phyloP scores from a whole-genome alignment of 2,797 vertebrate species.

The Tapera naevia region DNA sequence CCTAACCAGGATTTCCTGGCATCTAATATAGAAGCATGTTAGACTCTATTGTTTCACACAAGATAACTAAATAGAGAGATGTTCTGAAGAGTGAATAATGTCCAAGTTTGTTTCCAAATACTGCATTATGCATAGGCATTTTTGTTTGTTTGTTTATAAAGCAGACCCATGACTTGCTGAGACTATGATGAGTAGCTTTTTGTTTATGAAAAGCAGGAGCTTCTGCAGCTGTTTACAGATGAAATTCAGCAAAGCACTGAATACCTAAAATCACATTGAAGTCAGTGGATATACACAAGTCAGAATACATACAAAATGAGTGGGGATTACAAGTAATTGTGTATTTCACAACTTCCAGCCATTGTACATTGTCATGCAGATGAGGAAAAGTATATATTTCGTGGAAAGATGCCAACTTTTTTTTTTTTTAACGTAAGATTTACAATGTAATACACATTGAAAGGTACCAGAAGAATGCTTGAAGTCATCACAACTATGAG shows the following conservation, averaged over 20 bases:
- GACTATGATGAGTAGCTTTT: not conserved
- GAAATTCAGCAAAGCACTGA: not conserved
- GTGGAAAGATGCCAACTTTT: not conserved
- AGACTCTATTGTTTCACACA: not conserved
- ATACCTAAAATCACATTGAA: not conserved
- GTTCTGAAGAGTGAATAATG: not conserved
- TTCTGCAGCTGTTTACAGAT: conserved; percentile 15
- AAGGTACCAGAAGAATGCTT: not conserved
- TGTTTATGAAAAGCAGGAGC: conserved; percentile 19
- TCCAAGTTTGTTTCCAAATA: conserved; percentile 44
- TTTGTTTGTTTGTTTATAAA: conserved; percentile 46
- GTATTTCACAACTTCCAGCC: not conserved
- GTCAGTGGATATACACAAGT: not conserved
- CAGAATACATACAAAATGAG: not conserved
- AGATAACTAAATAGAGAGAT: not conserved
- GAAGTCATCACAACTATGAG: not conserved
- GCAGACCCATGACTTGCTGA: not conserved
- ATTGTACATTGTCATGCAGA: not conserved
- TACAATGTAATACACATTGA: not conserved
- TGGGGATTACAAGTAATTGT: not conserved
- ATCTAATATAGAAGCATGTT: not conserved
- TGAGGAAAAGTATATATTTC: not conserved
- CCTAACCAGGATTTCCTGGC: not conserved
- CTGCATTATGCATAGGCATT: not conserved
- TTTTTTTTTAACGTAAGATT: not conserved